phyloP scores from a whole-genome alignment of 2,113 vertebrate genomes.

The Rhinopomastus cyanomelas region DNA sequence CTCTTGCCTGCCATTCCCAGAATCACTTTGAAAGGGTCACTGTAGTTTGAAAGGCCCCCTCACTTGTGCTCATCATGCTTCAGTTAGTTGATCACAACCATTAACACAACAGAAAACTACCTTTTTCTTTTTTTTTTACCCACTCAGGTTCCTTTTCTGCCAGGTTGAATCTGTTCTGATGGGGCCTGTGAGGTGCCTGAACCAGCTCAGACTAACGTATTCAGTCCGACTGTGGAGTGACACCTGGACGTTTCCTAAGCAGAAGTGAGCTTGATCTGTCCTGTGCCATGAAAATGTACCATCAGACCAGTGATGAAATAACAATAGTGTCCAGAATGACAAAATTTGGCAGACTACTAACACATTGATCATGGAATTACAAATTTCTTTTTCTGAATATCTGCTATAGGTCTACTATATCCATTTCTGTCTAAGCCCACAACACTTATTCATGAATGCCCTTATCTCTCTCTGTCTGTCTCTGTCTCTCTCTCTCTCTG shows the following conservation, averaged over 20 bases:
- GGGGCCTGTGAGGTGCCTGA: too few species aligned
- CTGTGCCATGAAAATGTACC: background rate
- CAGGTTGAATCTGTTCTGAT: background rate
- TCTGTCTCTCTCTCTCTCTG: background rate
- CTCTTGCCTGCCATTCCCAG: background rate
- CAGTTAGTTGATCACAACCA: background rate
- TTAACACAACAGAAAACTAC: background rate
- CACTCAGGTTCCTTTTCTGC: background rate
- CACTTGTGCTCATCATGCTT: background rate
- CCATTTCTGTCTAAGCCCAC: background rate
- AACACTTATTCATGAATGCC: background rate
- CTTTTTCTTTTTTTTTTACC: background rate
- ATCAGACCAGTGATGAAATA: background rate
- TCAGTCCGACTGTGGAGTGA: accelerated
- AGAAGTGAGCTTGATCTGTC: background rate
- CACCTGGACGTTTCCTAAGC: background rate
- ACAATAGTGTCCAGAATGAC: background rate
- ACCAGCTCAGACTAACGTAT: background rate
- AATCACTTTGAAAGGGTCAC: background rate
- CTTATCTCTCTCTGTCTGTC: too few species aligned
- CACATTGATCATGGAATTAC: accelerated
- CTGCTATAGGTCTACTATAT: background rate
- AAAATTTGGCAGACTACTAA: background rate
- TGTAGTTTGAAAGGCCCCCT: too few species aligned
- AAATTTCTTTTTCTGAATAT: background rate